Percentiles rank a stretch among this genome's conserved stretches.
Conservation (phyloP, 1,140 invertebrate species). For the Phortica variegata region DNA sequence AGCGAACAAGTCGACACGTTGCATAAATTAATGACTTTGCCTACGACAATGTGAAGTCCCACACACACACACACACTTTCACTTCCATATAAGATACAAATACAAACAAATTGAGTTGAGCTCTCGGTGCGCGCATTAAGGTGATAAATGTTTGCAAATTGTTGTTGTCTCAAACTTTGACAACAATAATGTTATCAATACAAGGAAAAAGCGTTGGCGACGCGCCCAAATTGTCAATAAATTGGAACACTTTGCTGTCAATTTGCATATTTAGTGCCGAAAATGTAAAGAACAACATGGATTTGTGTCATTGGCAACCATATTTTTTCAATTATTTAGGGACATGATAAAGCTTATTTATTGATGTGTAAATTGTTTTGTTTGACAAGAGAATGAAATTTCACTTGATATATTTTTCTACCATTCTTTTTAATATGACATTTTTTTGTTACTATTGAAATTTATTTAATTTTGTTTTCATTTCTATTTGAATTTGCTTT, state of each 20-base stretch:
- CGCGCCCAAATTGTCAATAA: neutral
- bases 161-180: constrained; percentile 13
- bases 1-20: too few relatives aligned
- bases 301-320: too few relatives aligned
- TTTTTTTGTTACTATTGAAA: constrained; percentile 36
- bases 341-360: constrained; percentile 19
- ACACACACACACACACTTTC: constrained; percentile 4
- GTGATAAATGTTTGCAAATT: constrained; percentile 26
- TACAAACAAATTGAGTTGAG: too few relatives aligned
- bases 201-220: neutral
- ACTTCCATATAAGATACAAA: neutral
- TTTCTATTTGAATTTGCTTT: constrained; percentile 26
- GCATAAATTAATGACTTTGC: constrained; percentile 52
- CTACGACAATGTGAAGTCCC: constrained; percentile 1
- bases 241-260: neutral
- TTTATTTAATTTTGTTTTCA: constrained; percentile 11
- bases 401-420: too few relatives aligned
- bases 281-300: too few relatives aligned
- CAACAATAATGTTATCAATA: neutral
- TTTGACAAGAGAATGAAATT: constrained; percentile 31
- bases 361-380: constrained; percentile 25
- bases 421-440: too few relatives aligned
- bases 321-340: neutral
- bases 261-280: constrained; percentile 12
- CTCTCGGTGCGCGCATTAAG: constrained; percentile 1